phyloP scores from a whole-genome alignment of 2,797 vertebrate genomes.

The Anas bahamensis region DNA sequence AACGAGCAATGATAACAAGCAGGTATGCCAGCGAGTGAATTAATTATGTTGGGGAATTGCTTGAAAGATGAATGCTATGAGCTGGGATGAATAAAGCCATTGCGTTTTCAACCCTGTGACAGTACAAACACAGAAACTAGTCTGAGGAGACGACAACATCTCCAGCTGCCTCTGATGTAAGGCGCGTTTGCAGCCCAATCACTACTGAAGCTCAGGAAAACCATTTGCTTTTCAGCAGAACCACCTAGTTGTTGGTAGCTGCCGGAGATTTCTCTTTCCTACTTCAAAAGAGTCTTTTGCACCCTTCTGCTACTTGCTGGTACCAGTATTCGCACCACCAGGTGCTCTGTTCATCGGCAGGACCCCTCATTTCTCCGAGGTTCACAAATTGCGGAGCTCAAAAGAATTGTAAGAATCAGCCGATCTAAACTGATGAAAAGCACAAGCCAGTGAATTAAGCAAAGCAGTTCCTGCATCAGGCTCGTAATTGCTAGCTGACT shows the following conservation, averaged over 20 bases:
- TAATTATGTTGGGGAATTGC: conserved; percentile 44
- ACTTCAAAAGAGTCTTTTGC: not conserved
- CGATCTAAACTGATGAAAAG: conserved; percentile 63
- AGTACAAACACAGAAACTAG: rapidly evolving
- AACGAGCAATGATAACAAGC: not conserved
- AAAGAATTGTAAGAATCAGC: conserved; percentile 51
- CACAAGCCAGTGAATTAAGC: conserved; percentile 68
- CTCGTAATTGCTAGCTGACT: conserved; percentile 65
- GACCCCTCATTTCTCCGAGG: conserved; percentile 29
- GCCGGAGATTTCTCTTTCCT: not conserved
- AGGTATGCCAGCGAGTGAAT: not conserved
- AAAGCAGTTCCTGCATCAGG: conserved; percentile 54
- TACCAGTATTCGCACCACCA: not conserved
- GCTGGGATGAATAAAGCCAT: not conserved
- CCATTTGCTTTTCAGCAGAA: not conserved
- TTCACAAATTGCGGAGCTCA: conserved; percentile 43
- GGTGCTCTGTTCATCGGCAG: conserved; percentile 42
- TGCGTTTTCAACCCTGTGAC: not conserved
- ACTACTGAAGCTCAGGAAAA: not conserved
- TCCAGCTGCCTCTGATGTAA: not conserved
- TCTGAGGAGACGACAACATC: not conserved
- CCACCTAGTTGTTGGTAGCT: not conserved
- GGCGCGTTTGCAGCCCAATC: not conserved
- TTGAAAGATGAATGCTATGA: not conserved
- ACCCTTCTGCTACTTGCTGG: not conserved